Percentiles rank a stretch among this genome's conserved stretches.
These are phyloP conservation scores for Ranitomeya variabilis DNA, from an alignment of 2,113 vertebrate genomes.

Conservation along the genomic window DNA sequence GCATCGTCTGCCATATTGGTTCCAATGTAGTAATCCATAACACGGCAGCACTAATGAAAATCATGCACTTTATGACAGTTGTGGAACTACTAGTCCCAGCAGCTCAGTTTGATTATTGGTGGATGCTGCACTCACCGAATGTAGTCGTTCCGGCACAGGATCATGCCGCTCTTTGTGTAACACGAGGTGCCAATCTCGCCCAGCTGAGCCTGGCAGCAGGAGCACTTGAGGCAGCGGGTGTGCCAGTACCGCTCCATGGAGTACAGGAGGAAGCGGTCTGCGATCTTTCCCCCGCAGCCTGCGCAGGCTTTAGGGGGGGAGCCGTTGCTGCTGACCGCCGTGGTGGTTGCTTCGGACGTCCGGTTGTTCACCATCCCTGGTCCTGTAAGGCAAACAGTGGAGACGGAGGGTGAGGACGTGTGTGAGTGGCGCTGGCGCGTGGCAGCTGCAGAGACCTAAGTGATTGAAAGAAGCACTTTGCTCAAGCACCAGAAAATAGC, in stretches of 20 bases:
- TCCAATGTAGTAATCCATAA: neutral
- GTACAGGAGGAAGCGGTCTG: conserved; percentile 79
- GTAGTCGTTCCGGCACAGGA: conserved; percentile 82
- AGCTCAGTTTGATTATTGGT: neutral
- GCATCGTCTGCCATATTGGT: neutral
- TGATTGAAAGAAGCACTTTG: conserved; percentile 48
- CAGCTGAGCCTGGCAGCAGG: conserved; percentile 80
- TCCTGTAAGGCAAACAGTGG: neutral
- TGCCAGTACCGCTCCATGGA: conserved; percentile 83
- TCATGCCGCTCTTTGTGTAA: conserved; percentile 82
- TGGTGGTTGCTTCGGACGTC: conserved; percentile 67
- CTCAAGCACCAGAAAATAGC: conserved; percentile 55
- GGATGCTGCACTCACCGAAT: conserved; percentile 69
- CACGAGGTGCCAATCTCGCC: conserved; percentile 80
- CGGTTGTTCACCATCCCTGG: conserved; percentile 76
- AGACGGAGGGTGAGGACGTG: neutral
- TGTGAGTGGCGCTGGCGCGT: neutral
- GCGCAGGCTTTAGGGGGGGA: conserved; percentile 68
- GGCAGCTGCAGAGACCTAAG: conserved; percentile 23
- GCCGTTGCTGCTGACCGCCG: conserved; percentile 68
- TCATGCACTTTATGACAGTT: neutral
- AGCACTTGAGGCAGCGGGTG: conserved; percentile 79
- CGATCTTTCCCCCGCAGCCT: conserved; percentile 76
- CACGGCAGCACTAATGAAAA: neutral
- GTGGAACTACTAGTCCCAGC: neutral